Conservation (phyloP, 2,113 vertebrate genomes). For the Pterocles orientalis region DNA sequence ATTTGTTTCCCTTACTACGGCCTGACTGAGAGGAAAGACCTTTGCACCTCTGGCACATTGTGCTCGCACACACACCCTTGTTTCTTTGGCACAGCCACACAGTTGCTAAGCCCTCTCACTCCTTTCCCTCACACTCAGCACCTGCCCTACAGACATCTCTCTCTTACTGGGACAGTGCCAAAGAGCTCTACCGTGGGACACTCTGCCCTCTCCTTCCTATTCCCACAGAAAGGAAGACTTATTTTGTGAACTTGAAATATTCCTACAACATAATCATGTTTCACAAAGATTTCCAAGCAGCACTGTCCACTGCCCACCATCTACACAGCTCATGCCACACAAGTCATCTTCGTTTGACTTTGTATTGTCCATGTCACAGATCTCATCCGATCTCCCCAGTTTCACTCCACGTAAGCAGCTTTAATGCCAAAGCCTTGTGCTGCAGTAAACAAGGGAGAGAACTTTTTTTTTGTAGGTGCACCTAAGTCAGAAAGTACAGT, state of each 20-base stretch:
- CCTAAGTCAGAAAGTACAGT: background rate
- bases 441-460: background rate
- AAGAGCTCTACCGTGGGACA: background rate
- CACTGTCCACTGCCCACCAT: background rate
- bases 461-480: background rate
- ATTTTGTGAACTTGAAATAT: background rate
- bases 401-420: accelerated
- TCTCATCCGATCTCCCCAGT: background rate
- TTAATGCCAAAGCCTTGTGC: background rate
- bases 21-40: background rate
- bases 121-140: background rate
- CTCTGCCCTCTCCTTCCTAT: background rate
- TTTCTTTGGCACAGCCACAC: background rate
- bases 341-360: accelerated
- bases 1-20: background rate
- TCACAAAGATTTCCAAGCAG: background rate
- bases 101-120: background rate
- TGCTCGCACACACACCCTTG: accelerated
- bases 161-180: background rate
- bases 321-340: background rate
- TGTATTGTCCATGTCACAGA: background rate
- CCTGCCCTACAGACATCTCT: background rate
- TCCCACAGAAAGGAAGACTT: background rate
- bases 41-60: background rate
- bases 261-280: background rate